Evolutionary conservation across 2,888 invertebrate genomes (phyloP), one percentile per base, ranked within the genome.

Genomic region (Leptopilina syphax): DNA sequence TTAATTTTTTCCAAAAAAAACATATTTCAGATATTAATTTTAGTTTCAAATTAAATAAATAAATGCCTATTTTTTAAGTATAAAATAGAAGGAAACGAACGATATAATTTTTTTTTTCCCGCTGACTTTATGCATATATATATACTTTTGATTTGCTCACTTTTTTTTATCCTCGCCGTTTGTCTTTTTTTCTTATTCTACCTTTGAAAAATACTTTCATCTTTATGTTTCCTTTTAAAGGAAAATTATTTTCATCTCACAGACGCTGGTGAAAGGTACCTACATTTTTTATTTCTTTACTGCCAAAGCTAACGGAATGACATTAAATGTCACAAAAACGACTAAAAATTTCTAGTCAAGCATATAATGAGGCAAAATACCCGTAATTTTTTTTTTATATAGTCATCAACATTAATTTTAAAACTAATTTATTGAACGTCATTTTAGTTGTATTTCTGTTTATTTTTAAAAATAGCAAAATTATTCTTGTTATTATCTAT

Each of bases 311-410:
- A 6, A 13, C n/a, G 41, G 65, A 65, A 65, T 65, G 34, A 34
- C 27, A 65, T 65, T 65, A 65, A 65, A 65, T 65, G 34, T 34
- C 65, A 34, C 65, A 65, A 34, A 65, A 65, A 65, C 34, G 65
- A 65, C 65, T 65, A 65, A 65, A 34, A 65, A 65, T 65, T 65
- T 65, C n/a, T 7, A 7, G 13, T 60, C 60, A 60, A 60, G 60
- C 7, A n/a, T 57, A 60, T 60, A 60, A 7, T n/a, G 7, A 60
- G 18, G n/a, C 4, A 60, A 60, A 12, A 60, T n/a, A 60, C 34
- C 3, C 34, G 4, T 34, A 18, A 5, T 7, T n/a, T 7, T n/a
- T n/a, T n/a, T 60, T n/a, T 7, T 60, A n/a, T 4, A 60, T 60
- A 3, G 34, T 34, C 34, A 34, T 34, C 34, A 34, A 34, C 4